Conservation (phyloP, 2,113 vertebrate species). For the human region DNA sequence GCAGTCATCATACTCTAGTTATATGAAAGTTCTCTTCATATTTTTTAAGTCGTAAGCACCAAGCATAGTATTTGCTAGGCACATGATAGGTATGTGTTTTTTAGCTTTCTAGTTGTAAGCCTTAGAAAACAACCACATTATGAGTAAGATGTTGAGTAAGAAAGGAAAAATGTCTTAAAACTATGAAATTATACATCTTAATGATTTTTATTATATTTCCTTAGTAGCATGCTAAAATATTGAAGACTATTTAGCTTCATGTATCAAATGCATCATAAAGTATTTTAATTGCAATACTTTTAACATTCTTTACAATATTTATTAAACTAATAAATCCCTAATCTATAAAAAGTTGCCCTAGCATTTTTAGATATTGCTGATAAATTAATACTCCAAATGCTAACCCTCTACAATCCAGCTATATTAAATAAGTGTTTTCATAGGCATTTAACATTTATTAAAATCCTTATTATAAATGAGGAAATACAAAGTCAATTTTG, state of each 20-base stretch:
- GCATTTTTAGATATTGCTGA: constrained; percentile 18
- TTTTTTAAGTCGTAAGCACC: background rate
- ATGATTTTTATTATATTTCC: background rate
- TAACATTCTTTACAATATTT: background rate
- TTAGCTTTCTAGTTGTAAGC: background rate
- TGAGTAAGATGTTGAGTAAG: background rate
- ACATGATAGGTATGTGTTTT: background rate
- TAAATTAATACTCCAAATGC: constrained; percentile 29
- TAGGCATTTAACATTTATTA: constrained; percentile 1
- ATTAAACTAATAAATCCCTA: background rate
- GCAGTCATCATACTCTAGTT: background rate
- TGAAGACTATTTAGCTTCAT: background rate
- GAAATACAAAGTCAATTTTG: constrained; percentile 65
- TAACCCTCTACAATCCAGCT: background rate
- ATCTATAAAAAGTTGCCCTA: background rate
- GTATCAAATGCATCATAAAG: background rate
- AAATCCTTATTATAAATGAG: constrained; percentile 49
- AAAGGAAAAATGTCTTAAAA: background rate
- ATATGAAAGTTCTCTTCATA: background rate
- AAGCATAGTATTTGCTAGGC: background rate
- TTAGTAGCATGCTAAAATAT: background rate
- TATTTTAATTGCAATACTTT: background rate
- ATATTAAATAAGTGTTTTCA: background rate
- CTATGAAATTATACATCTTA: background rate
- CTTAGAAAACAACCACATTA: background rate